Evolutionary conservation across 2,797 vertebrate genomes (phyloP), one percentile per base, ranked within the genome.

Genomic region (Melanotaenia trifasciata): DNA sequence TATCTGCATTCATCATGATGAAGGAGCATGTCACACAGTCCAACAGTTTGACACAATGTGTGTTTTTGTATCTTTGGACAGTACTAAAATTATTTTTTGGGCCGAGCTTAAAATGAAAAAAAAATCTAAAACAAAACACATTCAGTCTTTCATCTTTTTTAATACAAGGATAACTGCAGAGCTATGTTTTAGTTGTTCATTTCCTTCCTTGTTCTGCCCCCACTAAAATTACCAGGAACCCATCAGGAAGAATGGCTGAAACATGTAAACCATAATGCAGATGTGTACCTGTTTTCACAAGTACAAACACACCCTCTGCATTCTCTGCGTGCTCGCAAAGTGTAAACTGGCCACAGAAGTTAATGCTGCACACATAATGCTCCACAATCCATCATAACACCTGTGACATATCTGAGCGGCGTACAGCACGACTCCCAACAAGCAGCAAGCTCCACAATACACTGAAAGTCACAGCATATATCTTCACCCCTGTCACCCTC

Each of bases 401-500:
- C 81, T 83, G 75, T 81, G 84, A 86, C 86, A 87, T 36, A 80
- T 85, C 80, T 86, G 70, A 36, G 80, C 80, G 40, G 79, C 73
- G 62, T 68, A 75, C 67, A 62, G 76, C 74, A 56, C 70, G 73
- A 58, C 72, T 66, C 54, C 53, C 84, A 80, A 78, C 79, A 84
- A 79, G n/a, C 70, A 30, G 16, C 20, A 67, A 85, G 84, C 85
- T 84, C 70, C 76, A 80, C 74, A 84, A 78, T n/a, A 90, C 83
- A 86, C 83, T 84, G n/a, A 65, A 3, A 84, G 85, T 88, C 88
- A 76, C 14, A 69, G 63, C 62, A 69, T 71, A 85, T 80, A 89
- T 86, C 84, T 85, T 88, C 88, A 90, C 83, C 89, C 57, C 84
- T 24, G 83, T 88, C 85, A 84, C 81, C 81, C 86, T 70, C 78